Percentiles rank a stretch among this genome's conserved stretches.
phyloP scores from a whole-genome alignment of 2,797 vertebrate species.

The Danio albolineatus region DNA sequence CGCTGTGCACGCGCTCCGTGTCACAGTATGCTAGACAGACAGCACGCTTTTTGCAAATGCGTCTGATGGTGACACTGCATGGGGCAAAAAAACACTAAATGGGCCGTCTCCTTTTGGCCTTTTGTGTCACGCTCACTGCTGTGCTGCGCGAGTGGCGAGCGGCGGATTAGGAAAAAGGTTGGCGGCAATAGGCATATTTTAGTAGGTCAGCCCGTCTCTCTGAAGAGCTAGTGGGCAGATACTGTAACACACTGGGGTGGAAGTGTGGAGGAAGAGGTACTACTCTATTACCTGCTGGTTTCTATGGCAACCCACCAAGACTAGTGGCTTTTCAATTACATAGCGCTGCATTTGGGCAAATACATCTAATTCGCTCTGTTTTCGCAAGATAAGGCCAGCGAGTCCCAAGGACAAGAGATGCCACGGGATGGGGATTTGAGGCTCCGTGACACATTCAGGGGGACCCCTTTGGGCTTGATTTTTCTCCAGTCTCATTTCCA shows the following conservation, averaged over 20 bases:
- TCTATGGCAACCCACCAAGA: slow-evolving; percentile 74
- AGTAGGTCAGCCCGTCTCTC: slow-evolving; percentile 73
- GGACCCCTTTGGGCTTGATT: slow-evolving; percentile 16
- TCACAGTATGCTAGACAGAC: neutral
- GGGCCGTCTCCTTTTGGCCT: slow-evolving; percentile 41
- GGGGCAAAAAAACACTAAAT: slow-evolving; percentile 19
- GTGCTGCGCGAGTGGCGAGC: slow-evolving; percentile 13
- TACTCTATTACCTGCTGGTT: slow-evolving; percentile 80
- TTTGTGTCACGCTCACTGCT: slow-evolving; percentile 40
- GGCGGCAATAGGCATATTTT: slow-evolving; percentile 64
- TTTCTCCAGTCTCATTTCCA: slow-evolving; percentile 38
- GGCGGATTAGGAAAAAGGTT: slow-evolving; percentile 41
- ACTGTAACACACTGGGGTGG: slow-evolving; percentile 62
- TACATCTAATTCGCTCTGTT: slow-evolving; percentile 59
- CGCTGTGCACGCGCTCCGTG: neutral
- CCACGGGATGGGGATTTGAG: slow-evolving; percentile 34
- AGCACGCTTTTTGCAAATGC: slow-evolving; percentile 4
- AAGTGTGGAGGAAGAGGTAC: slow-evolving; percentile 71
- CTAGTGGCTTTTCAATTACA: slow-evolving; percentile 68
- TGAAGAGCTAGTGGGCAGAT: slow-evolving; percentile 56
- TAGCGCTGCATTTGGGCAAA: slow-evolving; percentile 71
- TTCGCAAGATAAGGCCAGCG: slow-evolving; percentile 47
- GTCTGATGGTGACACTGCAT: slow-evolving; percentile 22
- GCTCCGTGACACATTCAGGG: slow-evolving; percentile 3
- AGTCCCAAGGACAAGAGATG: slow-evolving; percentile 41